Evolutionary conservation across 2,888 invertebrate genomes (phyloP).

Genomic region (Chaitophorus viminalis): DNA sequence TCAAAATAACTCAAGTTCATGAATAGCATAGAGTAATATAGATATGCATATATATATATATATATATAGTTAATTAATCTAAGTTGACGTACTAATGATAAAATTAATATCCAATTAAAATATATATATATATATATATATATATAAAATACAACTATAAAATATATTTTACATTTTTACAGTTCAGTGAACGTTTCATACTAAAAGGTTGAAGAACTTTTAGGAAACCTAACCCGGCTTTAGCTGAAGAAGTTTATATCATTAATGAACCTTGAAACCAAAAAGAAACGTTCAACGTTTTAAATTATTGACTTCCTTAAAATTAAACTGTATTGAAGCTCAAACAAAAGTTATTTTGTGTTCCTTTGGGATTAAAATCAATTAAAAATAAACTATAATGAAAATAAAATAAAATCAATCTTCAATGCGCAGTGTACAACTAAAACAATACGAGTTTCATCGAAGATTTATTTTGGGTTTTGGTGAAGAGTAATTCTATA

Average conservation of each 20-base stretch:
- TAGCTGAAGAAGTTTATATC: not conserved
- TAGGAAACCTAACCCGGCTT: not conserved
- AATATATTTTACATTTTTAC: not conserved
- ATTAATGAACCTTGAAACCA: conserved; percentile 22
- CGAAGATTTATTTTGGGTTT: not conserved
- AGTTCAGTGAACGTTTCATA: not conserved
- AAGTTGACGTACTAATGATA: too few relatives aligned
- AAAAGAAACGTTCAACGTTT: not conserved
- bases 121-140: not conserved
- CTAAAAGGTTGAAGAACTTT: not conserved
- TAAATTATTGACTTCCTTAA: not conserved
- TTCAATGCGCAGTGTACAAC: not conserved
- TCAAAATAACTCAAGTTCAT: too few relatives aligned
- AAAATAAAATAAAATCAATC: not conserved
- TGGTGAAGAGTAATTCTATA: too few relatives aligned
- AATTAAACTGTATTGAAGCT: not conserved
- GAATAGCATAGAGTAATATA: too few relatives aligned
- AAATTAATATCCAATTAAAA: not conserved
- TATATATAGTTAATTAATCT: too few relatives aligned
- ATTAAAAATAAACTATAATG: not conserved
- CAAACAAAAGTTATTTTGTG: conserved; percentile 17
- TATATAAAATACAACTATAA: not conserved
- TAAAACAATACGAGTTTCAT: not conserved
- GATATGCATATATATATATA: too few relatives aligned
- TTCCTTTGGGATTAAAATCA: conserved; percentile 35